Evolutionary conservation across 1,140 invertebrate genomes (phyloP).

Genomic region (Polypedilum pembai): DNA sequence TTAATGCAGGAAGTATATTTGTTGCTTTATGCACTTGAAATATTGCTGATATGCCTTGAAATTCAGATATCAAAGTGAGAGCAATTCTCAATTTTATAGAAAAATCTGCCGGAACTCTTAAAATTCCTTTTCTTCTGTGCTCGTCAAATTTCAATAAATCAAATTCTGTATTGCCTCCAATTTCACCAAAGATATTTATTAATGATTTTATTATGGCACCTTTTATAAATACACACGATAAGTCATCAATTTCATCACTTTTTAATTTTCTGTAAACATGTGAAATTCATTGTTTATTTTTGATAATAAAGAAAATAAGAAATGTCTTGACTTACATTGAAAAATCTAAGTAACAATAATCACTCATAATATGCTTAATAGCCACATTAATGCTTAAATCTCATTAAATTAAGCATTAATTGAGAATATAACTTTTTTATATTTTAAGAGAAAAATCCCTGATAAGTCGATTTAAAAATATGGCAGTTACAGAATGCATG

Average conservation of each 20-base stretch:
- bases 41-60: conserved; percentile 47
- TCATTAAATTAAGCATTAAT: no score
- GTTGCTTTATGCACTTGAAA: conserved; percentile 52
- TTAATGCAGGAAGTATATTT: conserved; percentile 42
- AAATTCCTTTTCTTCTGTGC: conserved; percentile 44
- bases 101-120: conserved; percentile 49
- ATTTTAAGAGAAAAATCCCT: no score
- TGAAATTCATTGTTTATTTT: conserved; percentile 30
- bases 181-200: conserved; percentile 51
- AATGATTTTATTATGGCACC: conserved; percentile 51
- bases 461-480: no score
- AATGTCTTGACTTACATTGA: conserved; percentile 42
- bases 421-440: no score
- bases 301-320: not conserved
- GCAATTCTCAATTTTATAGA: conserved; percentile 51
- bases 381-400: no score
- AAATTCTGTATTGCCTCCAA: conserved; percentile 47
- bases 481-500: no score
- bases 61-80: conserved; percentile 49
- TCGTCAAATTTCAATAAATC: conserved; percentile 53
- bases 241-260: conserved; percentile 35
- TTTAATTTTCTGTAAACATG: conserved; percentile 46
- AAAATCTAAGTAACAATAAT: conserved; percentile 42
- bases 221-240: conserved; percentile 48
- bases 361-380: conserved; percentile 36